These are phyloP conservation scores for Telenomus remus DNA, from an alignment of 1,140 invertebrate genomes.

Conservation along the genomic window DNA sequence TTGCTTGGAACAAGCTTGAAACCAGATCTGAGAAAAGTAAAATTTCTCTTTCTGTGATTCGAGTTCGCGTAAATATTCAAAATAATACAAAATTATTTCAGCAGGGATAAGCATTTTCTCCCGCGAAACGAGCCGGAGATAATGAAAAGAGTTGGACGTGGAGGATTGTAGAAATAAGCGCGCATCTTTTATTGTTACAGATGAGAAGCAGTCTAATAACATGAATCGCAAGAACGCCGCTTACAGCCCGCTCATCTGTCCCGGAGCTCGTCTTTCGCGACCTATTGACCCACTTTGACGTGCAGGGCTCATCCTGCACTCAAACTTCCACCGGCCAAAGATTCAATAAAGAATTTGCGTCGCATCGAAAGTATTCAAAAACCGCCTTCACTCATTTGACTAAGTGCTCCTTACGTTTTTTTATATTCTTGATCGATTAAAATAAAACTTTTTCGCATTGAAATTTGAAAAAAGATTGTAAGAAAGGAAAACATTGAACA, in stretches of 20 bases:
- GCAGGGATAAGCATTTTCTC: conserved; percentile 8
- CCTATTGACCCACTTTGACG: conserved; percentile 28
- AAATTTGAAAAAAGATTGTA: too few species aligned
- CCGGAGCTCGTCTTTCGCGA: conserved; percentile 20
- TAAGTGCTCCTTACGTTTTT: too few species aligned
- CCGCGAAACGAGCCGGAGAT: conserved; percentile 5
- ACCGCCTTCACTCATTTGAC: too few species aligned
- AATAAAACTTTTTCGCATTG: too few species aligned
- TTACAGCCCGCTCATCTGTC: conserved; percentile 6
- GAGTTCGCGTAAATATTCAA: not conserved
- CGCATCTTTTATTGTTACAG: conserved; percentile 14
- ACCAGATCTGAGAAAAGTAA: conserved; percentile 1
- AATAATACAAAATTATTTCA: conserved; percentile 9
- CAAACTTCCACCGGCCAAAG: conserved; percentile 14
- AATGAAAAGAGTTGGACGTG: conserved; percentile 16
- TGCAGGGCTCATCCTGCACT: conserved; percentile 32
- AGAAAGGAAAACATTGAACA: too few species aligned
- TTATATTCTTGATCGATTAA: too few species aligned
- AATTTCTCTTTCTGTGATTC: conserved; percentile 5
- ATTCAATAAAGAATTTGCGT: conserved; percentile 27
- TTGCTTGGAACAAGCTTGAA: not conserved
- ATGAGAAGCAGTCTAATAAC: conserved; percentile 22
- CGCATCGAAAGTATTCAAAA: not conserved
- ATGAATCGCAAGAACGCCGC: conserved; percentile 20
- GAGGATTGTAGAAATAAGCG: conserved; percentile 16